Conservation (phyloP, 2,113 vertebrate genomes). For the Opisthocomus hoazin region DNA sequence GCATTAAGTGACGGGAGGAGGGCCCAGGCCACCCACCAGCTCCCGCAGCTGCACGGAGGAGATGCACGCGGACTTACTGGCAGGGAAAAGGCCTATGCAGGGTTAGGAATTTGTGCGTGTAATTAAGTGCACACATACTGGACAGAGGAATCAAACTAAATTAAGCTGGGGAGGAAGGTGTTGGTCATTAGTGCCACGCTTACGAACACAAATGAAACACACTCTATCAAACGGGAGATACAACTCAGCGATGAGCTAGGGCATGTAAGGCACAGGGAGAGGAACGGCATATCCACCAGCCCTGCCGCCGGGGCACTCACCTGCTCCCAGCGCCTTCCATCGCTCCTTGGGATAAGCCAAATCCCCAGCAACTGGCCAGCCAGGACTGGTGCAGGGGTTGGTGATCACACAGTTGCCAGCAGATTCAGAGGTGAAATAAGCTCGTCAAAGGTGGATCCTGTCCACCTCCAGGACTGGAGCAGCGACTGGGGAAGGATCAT, state of each 20-base stretch:
- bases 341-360: not conserved
- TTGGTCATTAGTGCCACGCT: not conserved
- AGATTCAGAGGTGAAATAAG: not conserved
- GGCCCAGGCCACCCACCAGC: not conserved
- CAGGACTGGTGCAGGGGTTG: not conserved
- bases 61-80: not conserved
- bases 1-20: not conserved
- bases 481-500: not conserved
- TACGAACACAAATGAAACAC: not conserved
- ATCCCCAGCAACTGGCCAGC: not conserved
- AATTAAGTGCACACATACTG: not conserved
- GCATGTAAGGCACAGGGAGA: not conserved
- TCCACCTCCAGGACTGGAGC: not conserved
- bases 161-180: not conserved
- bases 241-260: not conserved
- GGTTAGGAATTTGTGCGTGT: not conserved
- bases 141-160: not conserved
- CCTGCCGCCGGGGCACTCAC: fast-evolving
- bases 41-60: not conserved
- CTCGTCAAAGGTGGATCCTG: not conserved
- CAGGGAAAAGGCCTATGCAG: not conserved
- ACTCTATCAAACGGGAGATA: not conserved
- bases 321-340: not conserved
- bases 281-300: no score
- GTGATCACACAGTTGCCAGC: not conserved